Percentiles rank a stretch among this genome's conserved stretches.
Conservation (phyloP, 1,140 invertebrate species). For the Tigriopus japonicus region DNA sequence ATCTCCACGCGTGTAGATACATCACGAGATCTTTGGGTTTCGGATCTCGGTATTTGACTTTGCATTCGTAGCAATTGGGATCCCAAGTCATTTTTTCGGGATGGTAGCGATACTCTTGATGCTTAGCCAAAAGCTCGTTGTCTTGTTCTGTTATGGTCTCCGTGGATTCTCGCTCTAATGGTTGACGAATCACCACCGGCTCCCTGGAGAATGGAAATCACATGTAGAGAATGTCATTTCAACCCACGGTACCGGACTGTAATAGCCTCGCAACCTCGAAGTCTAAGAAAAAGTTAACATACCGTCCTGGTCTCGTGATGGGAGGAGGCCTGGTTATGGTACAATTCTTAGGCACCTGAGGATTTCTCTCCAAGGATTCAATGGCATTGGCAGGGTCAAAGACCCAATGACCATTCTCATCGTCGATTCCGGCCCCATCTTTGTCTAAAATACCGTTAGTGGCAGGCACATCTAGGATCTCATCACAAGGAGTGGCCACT, state of each 20-base stretch:
- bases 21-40: constrained; percentile 73
- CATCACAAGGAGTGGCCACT: background rate
- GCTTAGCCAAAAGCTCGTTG: constrained; percentile 5
- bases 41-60: constrained; percentile 71
- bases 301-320: constrained; percentile 10
- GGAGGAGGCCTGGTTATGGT: constrained; percentile 13
- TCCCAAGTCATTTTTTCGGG: constrained; percentile 56
- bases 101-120: constrained; percentile 32
- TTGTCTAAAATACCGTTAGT: too few relatives aligned
- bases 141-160: constrained; percentile 11
- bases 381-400: constrained; percentile 11
- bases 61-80: constrained; percentile 77
- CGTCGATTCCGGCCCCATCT: background rate
- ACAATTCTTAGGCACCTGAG: constrained; percentile 11
- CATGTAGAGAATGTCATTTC: too few relatives aligned
- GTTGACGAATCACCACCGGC: constrained; percentile 11
- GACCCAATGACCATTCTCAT: background rate
- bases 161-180: constrained; percentile 5
- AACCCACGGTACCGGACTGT: too few relatives aligned
- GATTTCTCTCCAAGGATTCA: constrained; percentile 12
- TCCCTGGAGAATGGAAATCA: background rate
- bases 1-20: constrained; percentile 86
- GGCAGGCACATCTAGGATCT: too few relatives aligned
- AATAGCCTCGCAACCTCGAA: too few relatives aligned
- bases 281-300: too few relatives aligned